These are phyloP conservation scores for Phalacrocorax brasilianus DNA, from an alignment of 2,113 vertebrate species.

Conservation along the genomic window DNA sequence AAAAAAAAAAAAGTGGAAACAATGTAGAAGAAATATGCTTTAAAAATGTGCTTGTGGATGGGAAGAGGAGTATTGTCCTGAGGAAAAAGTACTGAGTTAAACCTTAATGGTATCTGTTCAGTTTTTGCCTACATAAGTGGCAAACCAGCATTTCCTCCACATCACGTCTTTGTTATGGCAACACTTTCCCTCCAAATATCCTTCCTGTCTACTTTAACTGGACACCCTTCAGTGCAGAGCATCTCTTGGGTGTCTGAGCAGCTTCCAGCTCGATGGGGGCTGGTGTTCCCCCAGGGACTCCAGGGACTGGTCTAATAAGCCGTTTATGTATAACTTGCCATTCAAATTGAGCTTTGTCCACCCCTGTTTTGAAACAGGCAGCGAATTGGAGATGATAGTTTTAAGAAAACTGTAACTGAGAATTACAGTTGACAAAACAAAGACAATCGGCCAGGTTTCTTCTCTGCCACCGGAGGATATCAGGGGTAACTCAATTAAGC, in stretches of 20 bases:
- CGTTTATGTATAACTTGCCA: fast-evolving
- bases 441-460: fast-evolving
- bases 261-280: neutral
- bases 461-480: neutral
- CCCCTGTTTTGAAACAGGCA: neutral
- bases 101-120: neutral
- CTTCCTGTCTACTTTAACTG: neutral
- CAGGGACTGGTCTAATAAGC: neutral
- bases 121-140: neutral
- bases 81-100: neutral
- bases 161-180: neutral
- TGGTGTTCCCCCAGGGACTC: neutral
- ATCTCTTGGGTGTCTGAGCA: neutral
- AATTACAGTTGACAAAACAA: neutral
- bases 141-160: neutral
- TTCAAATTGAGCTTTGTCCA: neutral
- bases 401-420: neutral
- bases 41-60: neutral
- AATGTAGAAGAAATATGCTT: neutral
- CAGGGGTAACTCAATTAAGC: conserved; percentile 4
- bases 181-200: neutral
- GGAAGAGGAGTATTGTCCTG: neutral
- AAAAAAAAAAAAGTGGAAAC: too few relatives aligned
- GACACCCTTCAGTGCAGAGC: neutral
- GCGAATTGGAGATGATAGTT: neutral